Base-by-base conservation (phyloP, 2,888 invertebrate genomes). In the Apotomis turbidana region DNA sequence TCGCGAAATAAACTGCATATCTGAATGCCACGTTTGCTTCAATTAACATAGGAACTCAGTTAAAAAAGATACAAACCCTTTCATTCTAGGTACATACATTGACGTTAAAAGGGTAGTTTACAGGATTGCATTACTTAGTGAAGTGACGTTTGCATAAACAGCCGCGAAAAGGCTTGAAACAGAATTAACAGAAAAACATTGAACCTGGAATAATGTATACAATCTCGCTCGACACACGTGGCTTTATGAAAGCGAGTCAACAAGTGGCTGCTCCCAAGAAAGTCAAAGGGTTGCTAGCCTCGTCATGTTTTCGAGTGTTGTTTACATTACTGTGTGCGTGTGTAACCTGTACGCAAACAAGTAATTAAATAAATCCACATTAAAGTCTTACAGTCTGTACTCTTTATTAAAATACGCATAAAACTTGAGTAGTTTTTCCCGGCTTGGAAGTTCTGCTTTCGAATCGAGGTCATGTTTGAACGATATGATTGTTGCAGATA, bases 281-380 rank as follows among this genome's bases (percentile, higher is more conserved):
- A 59, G 59, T 44, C 59, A 13, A 13, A 44, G 5, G 57, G 41
- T 41, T 60, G 9, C 13, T 13, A 44, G 13, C 59, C 44, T 44
- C 41, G 59, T 38, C 44, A 13, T 6, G 68, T 73, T 70, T 60
- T 64, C 76, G 74, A 74, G 76, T 78, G 73, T 64, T 75, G 73
- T 72, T 63, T 73, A 73, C 75, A 75, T 75, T 62, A 74, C 74
- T 70, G 73, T 73, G 73, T 64, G 68, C 68, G 63, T 6, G 41
- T 41, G 41, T 41, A 41, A 41, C 41, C 6, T 6, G 6, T 41
- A 0, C 41, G 41, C 55, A 70, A 63, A 51, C 36, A 54, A 69
- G 0, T 57, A 36, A n/a, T n/a, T n/a, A n/a, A 57, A 57, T 36
- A 27, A 27, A 13, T 4, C 10, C 12, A 57, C 36, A 12, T 36